Conservation (phyloP, 2,797 vertebrate species). For the Cirrhinus molitorella region DNA sequence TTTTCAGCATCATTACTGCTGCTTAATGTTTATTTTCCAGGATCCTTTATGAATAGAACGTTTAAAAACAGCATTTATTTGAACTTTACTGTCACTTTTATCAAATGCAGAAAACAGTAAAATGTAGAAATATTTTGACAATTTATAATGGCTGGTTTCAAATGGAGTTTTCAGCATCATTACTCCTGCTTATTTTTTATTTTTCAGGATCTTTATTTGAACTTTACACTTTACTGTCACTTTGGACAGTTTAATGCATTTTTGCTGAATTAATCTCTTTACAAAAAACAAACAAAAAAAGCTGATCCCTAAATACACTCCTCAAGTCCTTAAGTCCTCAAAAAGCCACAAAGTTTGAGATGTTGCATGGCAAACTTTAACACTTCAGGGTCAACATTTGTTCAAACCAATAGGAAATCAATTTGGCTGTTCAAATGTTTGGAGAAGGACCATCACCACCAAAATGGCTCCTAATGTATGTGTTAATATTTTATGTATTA, state of each 20-base stretch:
- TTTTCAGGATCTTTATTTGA: neutral
- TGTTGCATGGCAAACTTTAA: neutral
- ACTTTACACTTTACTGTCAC: too few species aligned
- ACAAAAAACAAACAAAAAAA: neutral
- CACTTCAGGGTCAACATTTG: neutral
- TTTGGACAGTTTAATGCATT: neutral
- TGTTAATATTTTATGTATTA: neutral
- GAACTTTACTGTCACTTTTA: neutral
- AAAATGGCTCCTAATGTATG: constrained; percentile 28
- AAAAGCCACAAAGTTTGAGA: neutral
- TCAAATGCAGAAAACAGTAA: too few species aligned
- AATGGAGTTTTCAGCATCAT: neutral
- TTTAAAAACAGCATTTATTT: neutral
- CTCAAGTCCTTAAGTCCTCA: neutral
- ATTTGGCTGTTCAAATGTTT: neutral
- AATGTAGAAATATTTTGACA: neutral
- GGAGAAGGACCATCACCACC: neutral
- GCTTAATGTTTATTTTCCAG: neutral
- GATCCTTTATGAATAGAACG: neutral
- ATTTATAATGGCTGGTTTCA: neutral
- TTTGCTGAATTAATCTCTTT: too few species aligned
- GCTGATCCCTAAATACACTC: too few species aligned
- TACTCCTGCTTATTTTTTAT: neutral
- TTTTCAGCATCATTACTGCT: too few species aligned
- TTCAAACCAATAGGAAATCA: neutral